Percentiles rank a stretch among this genome's conserved stretches.
Evolutionary conservation across 2,113 vertebrate species (phyloP).

Genomic region (Coryphaenoides rupestris): DNA sequence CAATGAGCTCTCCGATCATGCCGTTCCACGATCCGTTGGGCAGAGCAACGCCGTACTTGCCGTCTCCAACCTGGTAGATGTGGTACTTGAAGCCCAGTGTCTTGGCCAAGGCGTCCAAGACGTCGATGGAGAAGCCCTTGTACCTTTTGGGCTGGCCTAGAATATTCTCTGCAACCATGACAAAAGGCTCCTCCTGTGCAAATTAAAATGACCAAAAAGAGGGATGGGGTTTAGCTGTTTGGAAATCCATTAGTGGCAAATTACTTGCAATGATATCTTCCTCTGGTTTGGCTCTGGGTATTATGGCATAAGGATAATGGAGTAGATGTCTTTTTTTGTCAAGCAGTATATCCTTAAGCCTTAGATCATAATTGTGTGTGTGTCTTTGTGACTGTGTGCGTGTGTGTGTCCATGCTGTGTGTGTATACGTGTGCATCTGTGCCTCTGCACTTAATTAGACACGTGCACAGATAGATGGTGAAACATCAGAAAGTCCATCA

Average conservation of each 20-base stretch:
- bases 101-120: constrained; percentile 90
- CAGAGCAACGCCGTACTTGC: constrained; percentile 89
- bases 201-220: constrained; percentile 5
- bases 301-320: constrained; percentile 3
- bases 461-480: constrained; percentile 2
- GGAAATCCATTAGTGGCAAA: constrained; percentile 5
- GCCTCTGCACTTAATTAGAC: constrained; percentile 29
- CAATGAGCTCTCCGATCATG: constrained; percentile 97
- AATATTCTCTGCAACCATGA: constrained; percentile 98
- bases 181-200: constrained; percentile 93
- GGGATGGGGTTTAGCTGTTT: too few relatives aligned
- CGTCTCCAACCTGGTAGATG: constrained; percentile 93
- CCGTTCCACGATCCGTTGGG: constrained; percentile 97
- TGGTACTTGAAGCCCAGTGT: constrained; percentile 96
- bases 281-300: neutral
- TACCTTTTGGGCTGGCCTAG: constrained; percentile 95
- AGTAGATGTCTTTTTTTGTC: constrained; percentile 4
- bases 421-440: too few relatives aligned
- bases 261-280: neutral
- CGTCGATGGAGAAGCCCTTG: constrained; percentile 96
- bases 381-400: neutral
- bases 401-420: too few relatives aligned
- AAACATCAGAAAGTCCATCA: constrained; percentile 32
- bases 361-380: constrained; percentile 10
- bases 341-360: constrained; percentile 10